phyloP scores from a whole-genome alignment of 1,140 invertebrate species.

The Brachionus asplanchnoidis region DNA sequence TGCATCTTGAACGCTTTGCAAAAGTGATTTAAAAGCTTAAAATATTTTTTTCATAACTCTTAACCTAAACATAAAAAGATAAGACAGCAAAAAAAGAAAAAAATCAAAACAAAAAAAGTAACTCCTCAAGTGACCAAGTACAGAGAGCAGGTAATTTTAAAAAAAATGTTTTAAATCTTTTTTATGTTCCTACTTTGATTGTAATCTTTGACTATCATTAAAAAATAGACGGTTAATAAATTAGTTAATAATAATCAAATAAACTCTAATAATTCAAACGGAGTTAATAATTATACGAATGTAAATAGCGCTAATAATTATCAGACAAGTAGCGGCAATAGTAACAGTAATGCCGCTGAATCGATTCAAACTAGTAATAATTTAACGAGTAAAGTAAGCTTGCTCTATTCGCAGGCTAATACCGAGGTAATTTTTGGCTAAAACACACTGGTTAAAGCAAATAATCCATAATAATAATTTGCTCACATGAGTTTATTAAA shows the following conservation, averaged over 20 bases:
- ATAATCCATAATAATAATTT: neutral
- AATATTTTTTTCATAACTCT: too few species aligned
- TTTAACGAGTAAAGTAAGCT: conserved; percentile 12
- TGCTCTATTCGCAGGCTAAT: neutral
- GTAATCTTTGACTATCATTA: neutral
- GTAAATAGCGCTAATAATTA: neutral
- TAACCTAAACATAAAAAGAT: neutral
- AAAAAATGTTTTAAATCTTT: neutral
- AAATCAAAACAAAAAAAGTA: conserved; percentile 9
- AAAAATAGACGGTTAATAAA: neutral
- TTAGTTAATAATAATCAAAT: neutral
- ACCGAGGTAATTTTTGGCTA: conserved; percentile 12
- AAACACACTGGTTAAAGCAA: neutral
- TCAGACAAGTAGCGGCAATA: neutral
- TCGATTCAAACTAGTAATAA: conserved; percentile 1
- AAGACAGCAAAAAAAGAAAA: conserved; percentile 14
- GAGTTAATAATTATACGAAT: neutral
- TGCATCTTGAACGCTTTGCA: conserved; percentile 47
- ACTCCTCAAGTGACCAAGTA: neutral
- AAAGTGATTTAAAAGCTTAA: neutral
- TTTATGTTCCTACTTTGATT: neutral
- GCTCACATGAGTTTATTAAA: neutral
- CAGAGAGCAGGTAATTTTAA: conserved; percentile 9
- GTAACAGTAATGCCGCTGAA: neutral
- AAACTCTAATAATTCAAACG: neutral